Evolutionary conservation across 2,797 vertebrate genomes (phyloP).

Genomic region (Tolypeutes matacus): DNA sequence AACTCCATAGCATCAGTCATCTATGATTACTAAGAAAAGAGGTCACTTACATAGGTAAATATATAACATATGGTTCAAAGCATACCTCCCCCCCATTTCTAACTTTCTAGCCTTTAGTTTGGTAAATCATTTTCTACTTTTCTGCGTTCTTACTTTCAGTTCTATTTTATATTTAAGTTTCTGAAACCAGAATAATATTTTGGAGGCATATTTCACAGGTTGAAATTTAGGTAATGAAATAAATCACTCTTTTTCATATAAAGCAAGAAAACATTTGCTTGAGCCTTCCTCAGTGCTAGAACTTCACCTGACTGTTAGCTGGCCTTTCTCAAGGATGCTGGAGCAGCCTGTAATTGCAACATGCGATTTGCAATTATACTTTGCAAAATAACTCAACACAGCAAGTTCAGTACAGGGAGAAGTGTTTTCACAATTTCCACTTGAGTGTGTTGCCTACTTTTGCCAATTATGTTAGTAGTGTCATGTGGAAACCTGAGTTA

Average conservation of each 20-base stretch:
- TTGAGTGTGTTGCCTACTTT: constrained; percentile 6
- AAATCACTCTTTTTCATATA: constrained; percentile 12
- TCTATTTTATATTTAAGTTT: background rate
- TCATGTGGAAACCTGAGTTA: constrained; percentile 56
- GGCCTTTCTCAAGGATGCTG: constrained; percentile 3
- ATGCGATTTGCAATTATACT: constrained; percentile 62
- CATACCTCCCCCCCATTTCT: background rate
- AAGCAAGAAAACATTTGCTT: background rate
- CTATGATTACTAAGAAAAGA: background rate
- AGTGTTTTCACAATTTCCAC: constrained; percentile 58
- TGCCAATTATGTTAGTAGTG: constrained; percentile 54
- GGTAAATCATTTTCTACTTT: background rate
- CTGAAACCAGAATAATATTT: background rate
- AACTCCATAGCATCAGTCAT: background rate
- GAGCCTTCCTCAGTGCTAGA: background rate
- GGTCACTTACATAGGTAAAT: background rate
- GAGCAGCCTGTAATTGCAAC: constrained; percentile 50
- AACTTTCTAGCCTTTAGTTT: background rate
- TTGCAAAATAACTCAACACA: constrained; percentile 60
- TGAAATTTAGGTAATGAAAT: background rate
- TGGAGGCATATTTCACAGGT: background rate
- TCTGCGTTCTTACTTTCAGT: background rate
- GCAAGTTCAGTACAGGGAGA: constrained; percentile 30
- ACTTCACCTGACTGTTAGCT: background rate
- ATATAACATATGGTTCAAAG: background rate